Evolutionary conservation across 2,113 vertebrate species (phyloP).

Genomic region (Trachemys scripta): DNA sequence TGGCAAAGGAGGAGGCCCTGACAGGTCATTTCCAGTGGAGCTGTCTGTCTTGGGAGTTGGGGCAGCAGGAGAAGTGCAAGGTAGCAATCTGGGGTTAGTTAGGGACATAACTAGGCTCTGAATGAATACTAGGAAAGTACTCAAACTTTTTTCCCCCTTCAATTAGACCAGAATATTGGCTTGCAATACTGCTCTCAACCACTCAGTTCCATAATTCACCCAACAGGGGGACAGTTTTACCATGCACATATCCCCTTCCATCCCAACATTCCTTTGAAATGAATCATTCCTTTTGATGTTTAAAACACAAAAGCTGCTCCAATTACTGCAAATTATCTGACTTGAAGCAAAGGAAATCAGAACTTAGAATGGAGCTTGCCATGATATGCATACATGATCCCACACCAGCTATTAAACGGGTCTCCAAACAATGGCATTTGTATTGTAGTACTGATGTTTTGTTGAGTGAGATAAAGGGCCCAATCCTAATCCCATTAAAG

Average conservation of each 20-base stretch:
- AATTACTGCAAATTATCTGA: conserved; percentile 45
- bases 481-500: conserved; percentile 53
- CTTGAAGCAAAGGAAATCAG: conserved; percentile 54
- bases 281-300: conserved; percentile 15
- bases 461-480: conserved; percentile 2
- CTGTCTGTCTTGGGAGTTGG: background rate
- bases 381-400: conserved; percentile 43
- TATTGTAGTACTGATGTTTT: conserved; percentile 46
- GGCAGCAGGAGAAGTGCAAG: background rate
- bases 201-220: background rate
- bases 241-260: background rate
- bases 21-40: background rate
- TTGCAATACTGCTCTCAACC: background rate
- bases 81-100: background rate
- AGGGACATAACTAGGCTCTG: background rate
- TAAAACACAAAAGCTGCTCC: conserved; percentile 22
- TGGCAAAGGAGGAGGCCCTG: background rate
- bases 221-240: conserved; percentile 19
- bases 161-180: background rate
- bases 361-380: conserved; percentile 50
- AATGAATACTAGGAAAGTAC: accelerated
- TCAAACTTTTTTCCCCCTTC: background rate
- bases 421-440: conserved; percentile 61
- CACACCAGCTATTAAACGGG: conserved; percentile 58
- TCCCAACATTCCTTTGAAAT: conserved; percentile 49